phyloP scores from a whole-genome alignment of 2,113 vertebrate genomes.

The Corythoichthys haematopterus region DNA sequence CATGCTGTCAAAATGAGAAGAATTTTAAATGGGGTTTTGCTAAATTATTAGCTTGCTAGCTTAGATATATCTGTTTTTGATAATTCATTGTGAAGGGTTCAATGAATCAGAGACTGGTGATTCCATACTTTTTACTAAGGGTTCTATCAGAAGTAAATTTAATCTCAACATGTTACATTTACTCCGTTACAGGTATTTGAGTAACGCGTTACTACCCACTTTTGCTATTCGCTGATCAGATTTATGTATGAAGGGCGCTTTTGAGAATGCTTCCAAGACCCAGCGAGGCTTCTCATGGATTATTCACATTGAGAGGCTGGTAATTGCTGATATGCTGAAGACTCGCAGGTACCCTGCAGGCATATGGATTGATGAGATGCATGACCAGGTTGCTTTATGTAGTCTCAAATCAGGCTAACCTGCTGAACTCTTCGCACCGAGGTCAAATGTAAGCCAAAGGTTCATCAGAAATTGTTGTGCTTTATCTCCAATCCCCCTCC shows the following conservation, averaged over 20 bases:
- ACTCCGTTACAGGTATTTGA: too few species aligned
- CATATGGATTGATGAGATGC: constrained; percentile 1
- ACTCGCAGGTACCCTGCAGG: neutral
- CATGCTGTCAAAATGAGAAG: too few species aligned
- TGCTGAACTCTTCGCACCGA: neutral
- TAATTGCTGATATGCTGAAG: constrained; percentile 26
- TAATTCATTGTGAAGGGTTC: too few species aligned
- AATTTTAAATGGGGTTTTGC: too few species aligned
- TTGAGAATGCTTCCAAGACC: constrained; percentile 35
- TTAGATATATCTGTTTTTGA: too few species aligned
- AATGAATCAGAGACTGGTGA: too few species aligned
- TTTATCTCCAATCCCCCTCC: constrained; percentile 2
- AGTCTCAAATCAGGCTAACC: neutral
- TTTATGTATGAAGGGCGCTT: constrained; percentile 7
- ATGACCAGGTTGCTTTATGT: neutral
- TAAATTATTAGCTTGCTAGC: too few species aligned
- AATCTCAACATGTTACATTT: too few species aligned
- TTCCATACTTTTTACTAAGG: too few species aligned
- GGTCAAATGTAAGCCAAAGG: neutral
- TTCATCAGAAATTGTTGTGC: neutral
- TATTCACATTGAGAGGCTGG: constrained; percentile 30
- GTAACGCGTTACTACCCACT: too few species aligned
- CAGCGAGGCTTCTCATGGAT: constrained; percentile 32
- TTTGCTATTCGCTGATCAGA: constrained; percentile 10
- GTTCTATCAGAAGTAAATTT: too few species aligned